Base-by-base conservation (phyloP, 2,888 invertebrate species). In the Acrobasis suavella region DNA sequence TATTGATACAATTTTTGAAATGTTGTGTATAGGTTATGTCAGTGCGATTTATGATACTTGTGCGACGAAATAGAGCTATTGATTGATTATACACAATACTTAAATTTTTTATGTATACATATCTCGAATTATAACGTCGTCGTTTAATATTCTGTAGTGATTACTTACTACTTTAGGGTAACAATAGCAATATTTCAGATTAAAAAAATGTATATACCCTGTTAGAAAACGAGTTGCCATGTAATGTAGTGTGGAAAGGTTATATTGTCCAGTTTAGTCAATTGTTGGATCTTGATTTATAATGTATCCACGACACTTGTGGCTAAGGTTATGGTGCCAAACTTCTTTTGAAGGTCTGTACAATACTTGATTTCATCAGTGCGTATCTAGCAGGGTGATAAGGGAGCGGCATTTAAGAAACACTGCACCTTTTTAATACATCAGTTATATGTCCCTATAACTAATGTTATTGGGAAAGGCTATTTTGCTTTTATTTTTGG, bases 251-350 rank as follows among this genome's bases (percentile, higher is more conserved):
- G 38, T 38, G 12, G 15, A 8, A 54, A 2, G n/a, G 15, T 17
- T n/a, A 14, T 46, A 51, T 10, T 51, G 10, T 32, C n/a, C 14
- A 32, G 5, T 32, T 52, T 55, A 55, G 38, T 55, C 38, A 55
- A 55, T 38, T 55, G 15, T 38, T 55, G 32, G 14, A 54, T 10
- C 32, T 54, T 37, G 8, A 1, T 12, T 50, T 2, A 6, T 8
- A 32, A 50, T n/a, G 51, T 12, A 32, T 52, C 12, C 17, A 15
- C 14, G 56, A 12, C 8, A 56, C 12, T 42, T 38, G 38, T 42
- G 15, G 56, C 39, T 39, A 56, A 12, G 56, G 17, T 50, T 22
- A 22, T 17, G 56, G 56, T 56, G 56, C 56, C 56, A 56, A 56
- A 56, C 56, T 17, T 42, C 39, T 15, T 54, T 54, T 54, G 37